A percentile compares a stretch with the other conserved stretches of the same genome.
phyloP scores from a whole-genome alignment of 2,888 invertebrate genomes.

The Physocephala rufipes region DNA sequence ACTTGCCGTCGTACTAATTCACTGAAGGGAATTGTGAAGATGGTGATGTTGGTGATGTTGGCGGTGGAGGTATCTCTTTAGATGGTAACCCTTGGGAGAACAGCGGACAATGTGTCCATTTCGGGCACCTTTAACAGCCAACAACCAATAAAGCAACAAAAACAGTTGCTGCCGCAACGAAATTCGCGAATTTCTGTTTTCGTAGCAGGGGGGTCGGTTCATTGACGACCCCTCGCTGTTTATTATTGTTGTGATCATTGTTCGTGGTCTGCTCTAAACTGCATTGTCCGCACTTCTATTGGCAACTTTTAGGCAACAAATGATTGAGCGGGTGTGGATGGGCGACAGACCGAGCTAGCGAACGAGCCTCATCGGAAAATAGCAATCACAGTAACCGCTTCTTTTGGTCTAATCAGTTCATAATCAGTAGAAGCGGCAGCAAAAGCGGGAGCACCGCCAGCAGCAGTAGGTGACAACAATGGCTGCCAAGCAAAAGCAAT shows the following conservation, averaged over 20 bases:
- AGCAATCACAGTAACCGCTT: constrained; percentile 14
- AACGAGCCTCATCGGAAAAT: constrained; percentile 17
- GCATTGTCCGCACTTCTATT: constrained; percentile 42
- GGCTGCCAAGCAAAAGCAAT: background rate
- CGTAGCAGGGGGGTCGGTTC: constrained; percentile 25
- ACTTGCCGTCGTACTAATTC: constrained; percentile 8
- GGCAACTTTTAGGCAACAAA: constrained; percentile 25
- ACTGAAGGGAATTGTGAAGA: background rate
- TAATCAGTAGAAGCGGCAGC: constrained; percentile 24
- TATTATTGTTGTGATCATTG: constrained; percentile 1
- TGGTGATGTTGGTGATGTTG: background rate
- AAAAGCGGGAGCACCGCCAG: constrained; percentile 2
- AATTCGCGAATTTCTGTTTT: background rate
- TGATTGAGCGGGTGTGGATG: too few species aligned
- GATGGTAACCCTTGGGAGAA: constrained; percentile 12
- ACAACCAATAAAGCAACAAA: background rate
- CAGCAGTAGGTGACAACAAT: background rate
- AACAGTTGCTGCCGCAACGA: background rate
- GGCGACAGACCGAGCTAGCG: background rate
- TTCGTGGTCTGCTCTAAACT: constrained; percentile 33
- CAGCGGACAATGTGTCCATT: constrained; percentile 12
- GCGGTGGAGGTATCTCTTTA: background rate
- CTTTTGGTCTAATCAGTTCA: constrained; percentile 20
- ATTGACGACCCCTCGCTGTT: background rate
- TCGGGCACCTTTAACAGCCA: constrained; percentile 14